These are phyloP conservation scores for Nomada flava DNA, from an alignment of 2,888 invertebrate species.

Conservation along the genomic window DNA sequence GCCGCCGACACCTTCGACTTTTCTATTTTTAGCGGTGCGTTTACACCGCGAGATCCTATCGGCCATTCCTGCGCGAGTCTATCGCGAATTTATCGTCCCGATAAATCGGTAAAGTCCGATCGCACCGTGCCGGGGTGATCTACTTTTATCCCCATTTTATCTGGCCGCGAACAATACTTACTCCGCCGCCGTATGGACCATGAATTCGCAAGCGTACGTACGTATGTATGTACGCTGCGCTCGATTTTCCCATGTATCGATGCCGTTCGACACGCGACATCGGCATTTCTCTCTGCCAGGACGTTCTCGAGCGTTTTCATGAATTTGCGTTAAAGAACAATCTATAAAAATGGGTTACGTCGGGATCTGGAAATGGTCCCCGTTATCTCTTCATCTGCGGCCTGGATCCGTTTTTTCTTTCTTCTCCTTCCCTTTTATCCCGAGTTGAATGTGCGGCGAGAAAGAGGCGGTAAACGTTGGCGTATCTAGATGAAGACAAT, in stretches of 20 bases:
- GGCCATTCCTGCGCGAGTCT: slow-evolving; percentile 34
- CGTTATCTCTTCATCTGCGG: neutral
- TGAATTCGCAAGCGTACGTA: slow-evolving; percentile 11
- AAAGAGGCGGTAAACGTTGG: slow-evolving; percentile 13
- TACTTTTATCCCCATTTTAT: slow-evolving; percentile 33
- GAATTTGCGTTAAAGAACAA: neutral
- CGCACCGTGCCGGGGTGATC: slow-evolving; percentile 9
- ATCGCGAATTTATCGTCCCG: slow-evolving; percentile 37
- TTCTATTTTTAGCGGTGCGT: slow-evolving; percentile 39
- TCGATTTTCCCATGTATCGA: neutral
- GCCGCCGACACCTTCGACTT: slow-evolving; percentile 14
- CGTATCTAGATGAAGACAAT: slow-evolving; percentile 7
- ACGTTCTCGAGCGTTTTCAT: slow-evolving; percentile 7
- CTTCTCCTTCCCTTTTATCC: neutral
- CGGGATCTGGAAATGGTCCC: slow-evolving; percentile 1
- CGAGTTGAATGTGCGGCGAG: neutral
- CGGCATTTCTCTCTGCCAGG: neutral
- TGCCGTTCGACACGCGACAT: slow-evolving; percentile 28
- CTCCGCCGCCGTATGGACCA: slow-evolving; percentile 7
- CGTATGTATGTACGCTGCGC: neutral
- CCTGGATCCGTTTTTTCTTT: neutral
- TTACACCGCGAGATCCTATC: slow-evolving; percentile 21
- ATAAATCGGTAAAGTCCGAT: slow-evolving; percentile 26
- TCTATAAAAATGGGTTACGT: slow-evolving; percentile 6
- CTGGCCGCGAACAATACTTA: slow-evolving; percentile 10